A percentile compares a stretch with the other conserved stretches of the same genome.
Conservation (phyloP, 2,888 invertebrate species). For the Troides helena region DNA sequence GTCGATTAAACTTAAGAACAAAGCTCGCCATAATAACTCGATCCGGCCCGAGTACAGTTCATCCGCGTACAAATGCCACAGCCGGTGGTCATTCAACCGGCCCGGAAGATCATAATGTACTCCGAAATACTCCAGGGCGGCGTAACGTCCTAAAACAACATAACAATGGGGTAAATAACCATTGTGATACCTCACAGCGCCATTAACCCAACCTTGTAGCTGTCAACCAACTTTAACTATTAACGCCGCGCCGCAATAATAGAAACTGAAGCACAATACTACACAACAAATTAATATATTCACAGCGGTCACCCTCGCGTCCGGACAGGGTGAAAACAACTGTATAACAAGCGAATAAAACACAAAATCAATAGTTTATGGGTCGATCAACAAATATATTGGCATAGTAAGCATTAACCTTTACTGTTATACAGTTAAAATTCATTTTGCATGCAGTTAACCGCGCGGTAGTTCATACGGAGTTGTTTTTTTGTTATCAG, state of each 20-base stretch:
- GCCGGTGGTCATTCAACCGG: constrained; percentile 15
- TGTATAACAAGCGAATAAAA: constrained; percentile 2
- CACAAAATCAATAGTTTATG: not conserved
- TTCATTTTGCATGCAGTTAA: constrained; percentile 9
- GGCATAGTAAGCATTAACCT: constrained; percentile 9
- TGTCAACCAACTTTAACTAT: constrained; percentile 73
- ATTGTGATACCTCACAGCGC: constrained; percentile 61
- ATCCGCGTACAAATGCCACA: too few species aligned
- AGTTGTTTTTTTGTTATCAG: constrained; percentile 46
- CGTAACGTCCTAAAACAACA: constrained; percentile 63
- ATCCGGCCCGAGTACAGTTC: not conserved
- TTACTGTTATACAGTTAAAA: constrained; percentile 6
- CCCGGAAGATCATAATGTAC: constrained; percentile 20
- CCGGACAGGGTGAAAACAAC: constrained; percentile 16
- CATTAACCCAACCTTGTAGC: constrained; percentile 67
- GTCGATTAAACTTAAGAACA: not conserved
- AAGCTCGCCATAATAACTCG: not conserved
- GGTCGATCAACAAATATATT: not conserved
- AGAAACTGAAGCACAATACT: constrained; percentile 70
- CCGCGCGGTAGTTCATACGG: constrained; percentile 23
- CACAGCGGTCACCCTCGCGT: constrained; percentile 61
- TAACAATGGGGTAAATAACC: constrained; percentile 64
- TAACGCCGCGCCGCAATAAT: constrained; percentile 67
- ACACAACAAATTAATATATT: constrained; percentile 76
- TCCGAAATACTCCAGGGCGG: constrained; percentile 35